These are phyloP conservation scores for Cremastobaeus sp. DNA, from an alignment of 2,888 invertebrate genomes.

Conservation along the genomic window DNA sequence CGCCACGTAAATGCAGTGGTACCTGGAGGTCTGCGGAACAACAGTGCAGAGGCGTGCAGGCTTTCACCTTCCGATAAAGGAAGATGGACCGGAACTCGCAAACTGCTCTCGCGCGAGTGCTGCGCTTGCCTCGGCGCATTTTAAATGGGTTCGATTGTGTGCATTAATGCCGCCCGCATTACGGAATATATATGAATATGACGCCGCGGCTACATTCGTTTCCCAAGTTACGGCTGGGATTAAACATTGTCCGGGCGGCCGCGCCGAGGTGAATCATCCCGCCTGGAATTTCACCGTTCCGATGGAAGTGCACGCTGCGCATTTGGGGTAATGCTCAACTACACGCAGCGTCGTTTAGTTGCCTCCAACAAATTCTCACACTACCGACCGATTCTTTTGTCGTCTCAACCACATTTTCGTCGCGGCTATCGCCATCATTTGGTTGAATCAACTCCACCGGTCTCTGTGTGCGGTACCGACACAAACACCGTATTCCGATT, in stretches of 20 bases:
- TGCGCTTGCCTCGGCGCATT: constrained; percentile 22
- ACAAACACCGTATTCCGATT: constrained; percentile 23
- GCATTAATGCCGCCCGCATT: constrained; percentile 35
- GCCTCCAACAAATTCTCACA: too few relatives aligned
- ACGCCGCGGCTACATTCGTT: constrained; percentile 27
- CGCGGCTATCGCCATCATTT: too few relatives aligned
- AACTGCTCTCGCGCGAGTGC: constrained; percentile 13
- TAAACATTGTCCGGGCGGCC: background rate
- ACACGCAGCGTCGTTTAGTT: too few relatives aligned
- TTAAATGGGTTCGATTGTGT: constrained; percentile 44
- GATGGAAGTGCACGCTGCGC: constrained; percentile 4
- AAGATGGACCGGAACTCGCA: constrained; percentile 59
- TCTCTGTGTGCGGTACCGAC: constrained; percentile 8
- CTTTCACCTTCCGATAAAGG: constrained; percentile 65
- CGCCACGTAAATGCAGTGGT: constrained; percentile 67
- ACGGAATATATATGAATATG: constrained; percentile 20
- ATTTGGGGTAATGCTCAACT: constrained; percentile 18
- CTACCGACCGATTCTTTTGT: too few relatives aligned
- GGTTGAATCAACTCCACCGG: too few relatives aligned
- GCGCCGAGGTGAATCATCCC: constrained; percentile 30
- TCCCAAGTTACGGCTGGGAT: constrained; percentile 18
- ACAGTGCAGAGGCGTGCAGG: constrained; percentile 72
- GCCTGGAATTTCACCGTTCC: constrained; percentile 23
- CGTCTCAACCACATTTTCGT: too few relatives aligned
- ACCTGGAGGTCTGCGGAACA: constrained; percentile 61